phyloP scores from a whole-genome alignment of 2,888 invertebrate genomes.

The Rhamphomyia laevipes region DNA sequence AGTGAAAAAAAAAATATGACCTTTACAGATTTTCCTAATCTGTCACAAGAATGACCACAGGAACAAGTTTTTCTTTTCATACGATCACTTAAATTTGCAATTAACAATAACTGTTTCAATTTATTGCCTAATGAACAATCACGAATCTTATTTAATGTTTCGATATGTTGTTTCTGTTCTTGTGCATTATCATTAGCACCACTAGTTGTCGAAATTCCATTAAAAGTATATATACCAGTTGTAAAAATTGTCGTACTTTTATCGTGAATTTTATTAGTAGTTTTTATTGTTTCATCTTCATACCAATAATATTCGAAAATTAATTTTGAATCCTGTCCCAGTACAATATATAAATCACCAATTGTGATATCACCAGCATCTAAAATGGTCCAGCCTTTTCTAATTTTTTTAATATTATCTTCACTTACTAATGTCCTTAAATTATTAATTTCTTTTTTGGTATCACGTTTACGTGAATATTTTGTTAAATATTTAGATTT shows the following conservation, averaged over 20 bases:
- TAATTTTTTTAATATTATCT: constrained; percentile 31
- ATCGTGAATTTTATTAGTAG: neutral
- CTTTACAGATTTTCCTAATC: constrained; percentile 20
- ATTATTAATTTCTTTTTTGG: constrained; percentile 16
- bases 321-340: constrained; percentile 56
- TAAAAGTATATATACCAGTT: constrained; percentile 27
- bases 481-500: neutral
- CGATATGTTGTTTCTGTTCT: constrained; percentile 26
- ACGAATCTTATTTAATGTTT: constrained; percentile 20
- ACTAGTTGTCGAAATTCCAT: constrained; percentile 6
- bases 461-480: constrained; percentile 6
- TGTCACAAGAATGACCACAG: constrained; percentile 34
- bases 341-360: constrained; percentile 84
- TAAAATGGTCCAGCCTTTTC: constrained; percentile 62
- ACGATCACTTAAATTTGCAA: constrained; percentile 35
- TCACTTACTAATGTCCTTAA: constrained; percentile 34
- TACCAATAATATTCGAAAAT: constrained; percentile 74
- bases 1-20: constrained; percentile 16
- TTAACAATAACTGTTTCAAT: constrained; percentile 33
- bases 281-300: constrained; percentile 29
- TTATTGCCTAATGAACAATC: constrained; percentile 27
- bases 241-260: neutral
- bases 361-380: constrained; percentile 71
- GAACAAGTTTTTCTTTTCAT: constrained; percentile 32
- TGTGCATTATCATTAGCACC: constrained; percentile 5